Evolutionary conservation across 1,140 invertebrate genomes (phyloP).

Genomic region (Teleogryllus occipitalis): DNA sequence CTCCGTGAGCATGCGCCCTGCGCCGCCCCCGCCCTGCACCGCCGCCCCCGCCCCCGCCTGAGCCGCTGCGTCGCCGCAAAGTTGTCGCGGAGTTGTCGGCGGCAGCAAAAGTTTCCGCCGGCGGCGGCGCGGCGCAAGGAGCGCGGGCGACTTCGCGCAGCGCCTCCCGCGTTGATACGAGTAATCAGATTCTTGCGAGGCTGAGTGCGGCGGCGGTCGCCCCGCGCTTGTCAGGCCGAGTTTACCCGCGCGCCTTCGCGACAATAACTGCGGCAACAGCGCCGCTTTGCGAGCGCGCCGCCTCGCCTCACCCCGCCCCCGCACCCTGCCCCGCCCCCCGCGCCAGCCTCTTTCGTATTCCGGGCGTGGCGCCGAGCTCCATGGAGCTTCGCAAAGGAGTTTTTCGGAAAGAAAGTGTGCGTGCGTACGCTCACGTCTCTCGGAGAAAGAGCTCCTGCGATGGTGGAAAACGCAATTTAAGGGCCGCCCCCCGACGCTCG

Average conservation of each 20-base stretch:
- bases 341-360: not conserved
- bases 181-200: not conserved
- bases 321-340: too few relatives aligned
- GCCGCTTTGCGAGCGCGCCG: not conserved
- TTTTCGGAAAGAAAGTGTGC: not conserved
- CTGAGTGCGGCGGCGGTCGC: not conserved
- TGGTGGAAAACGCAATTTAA: not conserved
- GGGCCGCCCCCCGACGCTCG: too few relatives aligned
- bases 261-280: not conserved
- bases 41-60: too few relatives aligned
- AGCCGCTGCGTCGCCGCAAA: too few relatives aligned
- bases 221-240: not conserved
- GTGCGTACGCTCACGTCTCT: too few relatives aligned
- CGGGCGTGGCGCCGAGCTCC: not conserved
- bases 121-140: too few relatives aligned
- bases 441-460: not conserved
- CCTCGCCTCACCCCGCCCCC: too few relatives aligned
- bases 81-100: too few relatives aligned
- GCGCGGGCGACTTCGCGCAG: too few relatives aligned
- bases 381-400: slow-evolving; percentile 3
- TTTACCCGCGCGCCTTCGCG: not conserved
- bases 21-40: too few relatives aligned
- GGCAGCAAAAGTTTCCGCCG: too few relatives aligned
- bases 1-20: not conserved
- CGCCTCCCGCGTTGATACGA: not conserved